Percentiles rank a stretch among this genome's conserved stretches.
These are phyloP conservation scores for Clanis bilineata DNA, from an alignment of 2,888 invertebrate genomes.

Conservation along the genomic window DNA sequence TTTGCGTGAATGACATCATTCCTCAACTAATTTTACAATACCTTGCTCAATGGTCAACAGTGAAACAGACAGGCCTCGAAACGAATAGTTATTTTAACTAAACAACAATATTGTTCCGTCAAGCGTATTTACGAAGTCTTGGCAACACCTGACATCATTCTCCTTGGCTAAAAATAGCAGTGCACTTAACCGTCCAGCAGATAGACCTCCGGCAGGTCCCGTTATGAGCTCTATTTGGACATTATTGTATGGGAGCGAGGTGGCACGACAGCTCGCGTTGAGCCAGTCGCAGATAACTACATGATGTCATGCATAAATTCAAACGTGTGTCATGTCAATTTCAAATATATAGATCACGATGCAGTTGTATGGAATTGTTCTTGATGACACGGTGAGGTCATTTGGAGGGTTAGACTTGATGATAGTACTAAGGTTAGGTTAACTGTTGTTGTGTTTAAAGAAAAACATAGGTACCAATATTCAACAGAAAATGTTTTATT, in stretches of 20 bases:
- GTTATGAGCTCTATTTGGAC: constrained; percentile 38
- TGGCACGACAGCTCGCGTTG: constrained; percentile 41
- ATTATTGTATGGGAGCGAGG: constrained; percentile 34
- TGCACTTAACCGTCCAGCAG: constrained; percentile 48
- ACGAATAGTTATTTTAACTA: background rate
- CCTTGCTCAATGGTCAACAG: background rate
- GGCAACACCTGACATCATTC: constrained; percentile 53
- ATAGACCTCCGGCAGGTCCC: constrained; percentile 43
- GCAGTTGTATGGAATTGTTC: constrained; percentile 13
- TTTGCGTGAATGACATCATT: background rate
- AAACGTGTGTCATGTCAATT: constrained; percentile 39
- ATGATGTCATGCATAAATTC: constrained; percentile 60
- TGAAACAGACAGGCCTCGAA: background rate
- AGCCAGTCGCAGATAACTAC: constrained; percentile 48
- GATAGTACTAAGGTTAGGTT: background rate
- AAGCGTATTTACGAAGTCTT: background rate
- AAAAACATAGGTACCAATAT: background rate
- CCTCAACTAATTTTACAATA: background rate
- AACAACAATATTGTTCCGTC: background rate
- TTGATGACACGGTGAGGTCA: background rate
- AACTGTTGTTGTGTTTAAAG: too few relatives aligned
- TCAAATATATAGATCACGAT: constrained; percentile 28
- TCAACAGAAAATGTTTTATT: background rate
- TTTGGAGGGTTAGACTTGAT: background rate
- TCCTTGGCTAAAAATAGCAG: constrained; percentile 67